Evolutionary conservation across 2,797 vertebrate genomes (phyloP), one percentile per base, ranked within the genome.

Genomic region (Chromis chromis): DNA sequence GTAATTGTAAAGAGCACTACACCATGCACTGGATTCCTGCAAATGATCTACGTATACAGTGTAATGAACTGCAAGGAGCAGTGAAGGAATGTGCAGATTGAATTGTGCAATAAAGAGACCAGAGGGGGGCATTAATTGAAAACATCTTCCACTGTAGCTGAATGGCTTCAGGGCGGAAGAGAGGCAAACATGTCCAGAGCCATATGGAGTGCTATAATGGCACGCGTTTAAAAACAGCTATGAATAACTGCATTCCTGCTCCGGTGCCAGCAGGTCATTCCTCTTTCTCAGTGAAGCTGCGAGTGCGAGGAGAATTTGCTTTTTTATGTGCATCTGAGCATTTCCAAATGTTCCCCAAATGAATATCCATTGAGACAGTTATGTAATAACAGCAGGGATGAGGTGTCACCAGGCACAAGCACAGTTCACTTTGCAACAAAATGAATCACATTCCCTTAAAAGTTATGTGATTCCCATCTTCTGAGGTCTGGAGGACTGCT

Each of bases 121-220:
- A 76, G 63, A 82, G 86, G 89, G 90, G 91, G 90, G 77, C 87
- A 93, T 94, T 94, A 89, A 94, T 90, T 93, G 90, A 91, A 94
- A 94, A 87, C 93, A 94, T 93, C 85, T 87, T 89, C 83, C 82
- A 64, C 65, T 86, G 84, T 71, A 82, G 87, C 76, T 81, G 64
- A 85, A 70, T 40, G 4, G 85, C 82, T 88, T 79, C 31, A 71
- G 82, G 85, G 84, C 16, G 36, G 79, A 86, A 87, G 82, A 84
- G 76, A 91, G 76, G 81, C 76, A 82, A 93, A 87, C 74, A 74
- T 87, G 77, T 91, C 87, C 77, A 76, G 68, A 86, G 78, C 89
- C 91, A 92, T 92, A 89, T 92, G 91, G 87, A 81, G 77, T 8
- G 55, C 77, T 83, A 78, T 89, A 89, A 92, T 84, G 84, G 83